Evolutionary conservation across 2,888 invertebrate genomes (phyloP).

Genomic region (Conomelus anceps): DNA sequence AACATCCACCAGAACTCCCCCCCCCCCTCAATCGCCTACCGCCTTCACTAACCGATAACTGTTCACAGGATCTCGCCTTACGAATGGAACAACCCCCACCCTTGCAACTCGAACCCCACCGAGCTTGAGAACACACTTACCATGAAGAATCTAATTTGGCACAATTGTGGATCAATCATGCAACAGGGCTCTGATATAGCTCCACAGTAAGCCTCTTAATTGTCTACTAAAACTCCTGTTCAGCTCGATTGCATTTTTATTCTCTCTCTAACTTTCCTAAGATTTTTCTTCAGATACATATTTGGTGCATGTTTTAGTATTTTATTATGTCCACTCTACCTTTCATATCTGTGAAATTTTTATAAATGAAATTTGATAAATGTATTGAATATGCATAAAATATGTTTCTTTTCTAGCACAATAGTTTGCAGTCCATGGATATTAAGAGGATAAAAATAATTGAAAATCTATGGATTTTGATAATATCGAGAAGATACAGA

Average conservation of each 20-base stretch:
- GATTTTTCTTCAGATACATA: neutral
- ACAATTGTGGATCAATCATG: constrained; percentile 50
- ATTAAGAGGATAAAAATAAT: neutral
- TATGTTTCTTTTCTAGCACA: neutral
- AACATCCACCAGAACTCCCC: neutral
- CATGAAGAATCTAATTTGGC: constrained; percentile 53
- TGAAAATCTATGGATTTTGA: no score
- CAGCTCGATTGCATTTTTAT: no score
- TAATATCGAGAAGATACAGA: neutral
- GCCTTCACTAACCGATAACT: constrained; percentile 4
- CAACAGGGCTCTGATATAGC: constrained; percentile 51
- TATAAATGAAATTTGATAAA: neutral
- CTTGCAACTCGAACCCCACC: constrained; percentile 47
- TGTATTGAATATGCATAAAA: neutral
- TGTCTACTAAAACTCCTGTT: neutral
- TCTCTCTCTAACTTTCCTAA: neutral
- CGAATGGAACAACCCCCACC: constrained; percentile 51
- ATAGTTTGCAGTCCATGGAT: neutral
- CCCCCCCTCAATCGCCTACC: neutral
- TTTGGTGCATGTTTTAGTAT: neutral
- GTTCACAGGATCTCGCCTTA: constrained; percentile 46
- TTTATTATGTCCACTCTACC: neutral
- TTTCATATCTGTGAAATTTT: no score
- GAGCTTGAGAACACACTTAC: constrained; percentile 50
- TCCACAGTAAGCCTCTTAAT: constrained; percentile 42